These are phyloP conservation scores for Microchrysa polita DNA, from an alignment of 2,888 invertebrate genomes.

Conservation along the genomic window DNA sequence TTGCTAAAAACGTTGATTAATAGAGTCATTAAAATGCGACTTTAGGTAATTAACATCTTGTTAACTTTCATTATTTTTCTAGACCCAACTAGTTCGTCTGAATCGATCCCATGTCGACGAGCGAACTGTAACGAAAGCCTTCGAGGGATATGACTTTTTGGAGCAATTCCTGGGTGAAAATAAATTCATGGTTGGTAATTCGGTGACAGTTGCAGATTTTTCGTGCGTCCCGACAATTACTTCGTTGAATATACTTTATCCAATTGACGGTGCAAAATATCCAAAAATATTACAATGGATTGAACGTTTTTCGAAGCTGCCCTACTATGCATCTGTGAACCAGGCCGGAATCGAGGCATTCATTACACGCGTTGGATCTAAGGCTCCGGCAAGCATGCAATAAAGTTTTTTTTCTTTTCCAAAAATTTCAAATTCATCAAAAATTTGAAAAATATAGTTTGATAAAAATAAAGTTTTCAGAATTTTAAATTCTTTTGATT, in stretches of 20 bases:
- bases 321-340: slow-evolving; percentile 56
- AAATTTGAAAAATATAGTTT: no score
- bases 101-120: no score
- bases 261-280: slow-evolving; percentile 50
- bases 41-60: no score
- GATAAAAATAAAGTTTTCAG: no score
- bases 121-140: slow-evolving; percentile 29
- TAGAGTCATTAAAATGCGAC: no score
- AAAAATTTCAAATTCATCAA: no score
- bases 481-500: no score
- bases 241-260: slow-evolving; percentile 49
- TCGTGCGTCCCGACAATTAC: slow-evolving; percentile 53
- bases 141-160: slow-evolving; percentile 46
- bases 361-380: not conserved
- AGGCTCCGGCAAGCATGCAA: not conserved
- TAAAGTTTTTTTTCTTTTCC: no score
- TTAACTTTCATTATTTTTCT: no score
- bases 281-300: slow-evolving; percentile 57
- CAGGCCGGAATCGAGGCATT: slow-evolving; percentile 48
- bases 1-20: no score
- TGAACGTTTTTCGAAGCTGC: slow-evolving; percentile 55
- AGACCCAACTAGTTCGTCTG: no score
- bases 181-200: slow-evolving; percentile 56
- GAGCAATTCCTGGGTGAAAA: slow-evolving; percentile 52
- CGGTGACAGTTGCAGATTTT: slow-evolving; percentile 58